Percentiles rank a stretch among this genome's conserved stretches.
Conservation (phyloP, 2,797 vertebrate species). For the Sebastes miniatus region DNA sequence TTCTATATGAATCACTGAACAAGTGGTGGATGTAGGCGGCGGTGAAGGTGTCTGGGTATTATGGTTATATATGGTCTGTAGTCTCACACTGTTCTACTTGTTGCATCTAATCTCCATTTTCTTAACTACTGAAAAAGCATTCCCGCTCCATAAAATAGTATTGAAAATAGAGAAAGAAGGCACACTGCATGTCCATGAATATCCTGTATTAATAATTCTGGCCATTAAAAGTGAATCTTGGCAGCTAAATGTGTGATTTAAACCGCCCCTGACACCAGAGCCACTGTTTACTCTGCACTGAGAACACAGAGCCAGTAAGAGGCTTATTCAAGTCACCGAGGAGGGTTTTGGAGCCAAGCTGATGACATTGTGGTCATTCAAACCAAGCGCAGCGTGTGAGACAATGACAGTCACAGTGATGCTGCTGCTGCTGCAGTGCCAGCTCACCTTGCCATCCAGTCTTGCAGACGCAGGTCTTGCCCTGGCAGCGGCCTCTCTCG, state of each 20-base stretch:
- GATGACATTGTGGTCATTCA: neutral
- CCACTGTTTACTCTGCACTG: neutral
- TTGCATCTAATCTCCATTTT: neutral
- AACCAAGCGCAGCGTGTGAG: neutral
- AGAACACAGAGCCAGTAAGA: neutral
- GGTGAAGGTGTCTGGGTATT: neutral
- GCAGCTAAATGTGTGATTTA: neutral
- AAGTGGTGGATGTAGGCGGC: neutral
- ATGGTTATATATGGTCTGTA: neutral
- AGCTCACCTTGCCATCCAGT: conserved; percentile 91
- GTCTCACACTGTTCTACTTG: neutral
- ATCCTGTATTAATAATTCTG: neutral
- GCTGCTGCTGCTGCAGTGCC: neutral
- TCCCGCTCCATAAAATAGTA: neutral
- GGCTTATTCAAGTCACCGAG: neutral
- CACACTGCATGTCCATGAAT: neutral
- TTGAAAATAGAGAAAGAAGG: neutral
- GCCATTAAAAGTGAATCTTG: neutral
- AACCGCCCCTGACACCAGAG: neutral
- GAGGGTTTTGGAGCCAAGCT: neutral
- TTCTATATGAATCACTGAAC: neutral
- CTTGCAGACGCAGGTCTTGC: conserved; percentile 83
- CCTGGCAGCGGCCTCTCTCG: conserved; percentile 81
- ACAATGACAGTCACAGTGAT: neutral
- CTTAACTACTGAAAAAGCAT: neutral